Base-by-base conservation (phyloP, 2,888 invertebrate species). In the Spodoptera littoralis region DNA sequence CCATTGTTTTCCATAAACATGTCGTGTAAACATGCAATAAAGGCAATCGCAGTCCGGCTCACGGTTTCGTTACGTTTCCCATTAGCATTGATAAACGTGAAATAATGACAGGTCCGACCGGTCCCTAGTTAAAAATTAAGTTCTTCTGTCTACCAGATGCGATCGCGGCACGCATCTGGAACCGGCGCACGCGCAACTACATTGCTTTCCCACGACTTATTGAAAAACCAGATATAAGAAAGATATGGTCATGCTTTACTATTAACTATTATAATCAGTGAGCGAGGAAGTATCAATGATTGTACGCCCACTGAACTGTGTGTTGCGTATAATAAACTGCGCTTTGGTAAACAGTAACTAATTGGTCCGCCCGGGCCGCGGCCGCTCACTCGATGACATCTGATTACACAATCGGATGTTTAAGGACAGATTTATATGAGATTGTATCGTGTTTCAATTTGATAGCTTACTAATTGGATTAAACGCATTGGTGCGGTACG, bases 131-230 rank as follows among this genome's bases (percentile, higher is more conserved):
- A 84, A 87, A 89, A 88, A 88, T 88, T 85, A 84, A 87, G 83
- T 88, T 87, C 84, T 89, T 86, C 82, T 84, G 84, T 81, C 80
- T 82, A 81, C 83, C 87, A 88, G 86, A 88, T 88, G 88, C 79
- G 83, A 83, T 84, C 82, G 81, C 54, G 65, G 80, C 82, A 76
- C 80, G 84, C 84, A 84, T 84, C 79, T 83, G 81, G 72, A 59
- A 44, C 50, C 58, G 44, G 54, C 75, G 67, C 70, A 66, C 78
- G 70, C 76, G 76, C 78, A 66, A 70, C 84, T 72, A 78, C 89
- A 90, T 90, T 88, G 84, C 88, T 87, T 92, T 92, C 92, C 91
- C 92, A 92, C 92, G 92, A 84, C 73, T 80, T 80, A 87, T 87
- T 86, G 86, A 84, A 87, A 88, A 88, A 86, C 82, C 83, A 74